Evolutionary conservation across 1,140 invertebrate species (phyloP).

Genomic region (Monochamus saltuarius): DNA sequence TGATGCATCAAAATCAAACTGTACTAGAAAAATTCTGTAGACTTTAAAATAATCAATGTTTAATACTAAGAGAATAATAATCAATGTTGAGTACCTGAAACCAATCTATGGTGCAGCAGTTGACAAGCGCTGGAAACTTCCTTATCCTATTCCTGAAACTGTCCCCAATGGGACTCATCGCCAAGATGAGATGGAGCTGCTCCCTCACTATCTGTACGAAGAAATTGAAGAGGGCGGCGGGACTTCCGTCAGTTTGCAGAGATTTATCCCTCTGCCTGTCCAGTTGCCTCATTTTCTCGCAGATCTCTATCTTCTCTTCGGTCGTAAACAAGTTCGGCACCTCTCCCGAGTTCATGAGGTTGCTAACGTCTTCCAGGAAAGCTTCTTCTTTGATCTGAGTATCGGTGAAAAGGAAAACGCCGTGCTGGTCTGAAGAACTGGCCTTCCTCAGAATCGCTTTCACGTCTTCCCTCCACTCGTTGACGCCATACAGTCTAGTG

Average conservation of each 20-base stretch:
- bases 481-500: constrained; percentile 77
- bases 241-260: constrained; percentile 89
- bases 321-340: constrained; percentile 86
- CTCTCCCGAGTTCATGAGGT: constrained; percentile 91
- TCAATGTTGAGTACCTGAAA: constrained; percentile 80
- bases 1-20: no score
- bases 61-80: no score
- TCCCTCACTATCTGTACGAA: constrained; percentile 88
- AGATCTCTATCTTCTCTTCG: constrained; percentile 91
- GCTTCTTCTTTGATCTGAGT: constrained; percentile 84
- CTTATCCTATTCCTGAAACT: constrained; percentile 81
- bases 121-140: constrained; percentile 93
- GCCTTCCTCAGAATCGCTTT: constrained; percentile 78
- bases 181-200: constrained; percentile 88
- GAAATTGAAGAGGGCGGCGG: constrained; percentile 88
- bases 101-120: constrained; percentile 98
- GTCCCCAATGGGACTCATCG: constrained; percentile 91
- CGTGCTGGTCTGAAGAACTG: constrained; percentile 80
- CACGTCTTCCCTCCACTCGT: constrained; percentile 90
- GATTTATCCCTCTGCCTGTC: constrained; percentile 88
- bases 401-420: constrained; percentile 77
- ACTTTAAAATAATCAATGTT: no score
- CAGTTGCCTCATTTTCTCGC: constrained; percentile 90
- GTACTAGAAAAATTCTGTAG: no score
- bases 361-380: constrained; percentile 92